Percentiles rank a stretch among this genome's conserved stretches.
These are phyloP conservation scores for Eupithecia subumbrata DNA, from an alignment of 2,888 invertebrate species.

Conservation along the genomic window DNA sequence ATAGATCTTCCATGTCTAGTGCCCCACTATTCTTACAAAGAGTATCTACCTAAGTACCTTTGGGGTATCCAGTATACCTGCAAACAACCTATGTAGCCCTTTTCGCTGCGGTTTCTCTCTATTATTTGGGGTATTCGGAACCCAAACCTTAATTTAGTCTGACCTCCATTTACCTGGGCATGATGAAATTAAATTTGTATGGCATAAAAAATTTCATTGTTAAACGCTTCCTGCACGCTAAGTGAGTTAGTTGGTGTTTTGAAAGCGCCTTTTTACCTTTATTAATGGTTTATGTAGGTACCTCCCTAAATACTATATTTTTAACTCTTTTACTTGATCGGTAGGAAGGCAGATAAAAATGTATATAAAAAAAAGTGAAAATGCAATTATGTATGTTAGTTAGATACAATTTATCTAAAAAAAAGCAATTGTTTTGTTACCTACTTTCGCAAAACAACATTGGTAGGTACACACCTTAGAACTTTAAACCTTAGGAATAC, in stretches of 20 bases:
- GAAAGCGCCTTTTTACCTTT: background rate
- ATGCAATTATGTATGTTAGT: too few relatives aligned
- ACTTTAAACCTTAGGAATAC: too few relatives aligned
- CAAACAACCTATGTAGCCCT: constrained; percentile 16
- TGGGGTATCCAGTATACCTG: background rate
- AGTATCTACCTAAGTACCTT: background rate
- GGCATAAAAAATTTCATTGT: background rate
- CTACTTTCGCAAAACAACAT: too few relatives aligned
- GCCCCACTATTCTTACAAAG: background rate
- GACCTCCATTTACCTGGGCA: constrained; percentile 25
- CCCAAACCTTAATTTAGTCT: constrained; percentile 14
- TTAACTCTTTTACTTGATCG: background rate
- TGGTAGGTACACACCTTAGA: too few relatives aligned
- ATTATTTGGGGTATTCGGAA: constrained; percentile 15
- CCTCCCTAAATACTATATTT: background rate
- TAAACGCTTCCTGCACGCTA: background rate
- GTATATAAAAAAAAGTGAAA: too few relatives aligned
- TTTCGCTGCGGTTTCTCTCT: constrained; percentile 8
- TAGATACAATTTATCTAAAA: too few relatives aligned
- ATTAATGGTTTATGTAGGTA: background rate
- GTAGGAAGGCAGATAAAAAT: too few relatives aligned
- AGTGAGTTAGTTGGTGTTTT: background rate
- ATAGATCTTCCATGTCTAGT: background rate
- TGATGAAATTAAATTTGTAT: constrained; percentile 23
- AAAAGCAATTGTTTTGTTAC: too few relatives aligned